Evolutionary conservation across 1,140 invertebrate species (phyloP).

Genomic region (Littorina saxatilis): DNA sequence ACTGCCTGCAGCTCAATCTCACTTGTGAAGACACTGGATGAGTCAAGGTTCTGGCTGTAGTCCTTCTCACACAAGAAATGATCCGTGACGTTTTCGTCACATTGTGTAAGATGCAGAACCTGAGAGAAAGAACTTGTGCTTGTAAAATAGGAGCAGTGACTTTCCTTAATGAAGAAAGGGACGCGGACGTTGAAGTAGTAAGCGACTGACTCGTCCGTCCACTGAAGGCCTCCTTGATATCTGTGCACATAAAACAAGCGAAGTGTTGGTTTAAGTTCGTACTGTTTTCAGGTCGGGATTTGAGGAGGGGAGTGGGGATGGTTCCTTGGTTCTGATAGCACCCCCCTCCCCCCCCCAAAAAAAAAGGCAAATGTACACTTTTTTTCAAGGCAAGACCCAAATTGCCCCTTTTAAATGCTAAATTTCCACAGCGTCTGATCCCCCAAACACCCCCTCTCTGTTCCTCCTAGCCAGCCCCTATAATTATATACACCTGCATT

Average conservation of each 20-base stretch:
- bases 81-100: slow-evolving; percentile 2
- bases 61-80: slow-evolving; percentile 7
- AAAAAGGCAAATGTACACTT: not conserved
- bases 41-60: too few relatives aligned
- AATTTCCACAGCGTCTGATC: not conserved
- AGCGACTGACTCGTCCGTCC: not conserved
- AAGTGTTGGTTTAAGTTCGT: too few relatives aligned
- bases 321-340: not conserved
- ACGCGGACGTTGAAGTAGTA: not conserved
- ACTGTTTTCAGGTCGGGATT: not conserved
- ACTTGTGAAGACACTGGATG: too few relatives aligned
- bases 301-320: not conserved
- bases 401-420: not conserved
- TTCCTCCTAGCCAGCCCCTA: too few relatives aligned
- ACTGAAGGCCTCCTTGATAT: not conserved
- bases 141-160: too few relatives aligned
- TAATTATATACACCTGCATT: too few relatives aligned
- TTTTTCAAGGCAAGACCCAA: not conserved
- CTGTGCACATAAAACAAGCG: not conserved
- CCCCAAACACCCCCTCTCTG: too few relatives aligned
- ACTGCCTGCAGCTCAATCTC: too few relatives aligned
- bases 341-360: too few relatives aligned
- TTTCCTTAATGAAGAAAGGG: not conserved
- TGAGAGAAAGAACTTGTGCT: too few relatives aligned
- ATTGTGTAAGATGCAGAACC: not conserved